Conservation (phyloP, 2,113 vertebrate genomes). For the Dendropsophus ebraccatus region DNA sequence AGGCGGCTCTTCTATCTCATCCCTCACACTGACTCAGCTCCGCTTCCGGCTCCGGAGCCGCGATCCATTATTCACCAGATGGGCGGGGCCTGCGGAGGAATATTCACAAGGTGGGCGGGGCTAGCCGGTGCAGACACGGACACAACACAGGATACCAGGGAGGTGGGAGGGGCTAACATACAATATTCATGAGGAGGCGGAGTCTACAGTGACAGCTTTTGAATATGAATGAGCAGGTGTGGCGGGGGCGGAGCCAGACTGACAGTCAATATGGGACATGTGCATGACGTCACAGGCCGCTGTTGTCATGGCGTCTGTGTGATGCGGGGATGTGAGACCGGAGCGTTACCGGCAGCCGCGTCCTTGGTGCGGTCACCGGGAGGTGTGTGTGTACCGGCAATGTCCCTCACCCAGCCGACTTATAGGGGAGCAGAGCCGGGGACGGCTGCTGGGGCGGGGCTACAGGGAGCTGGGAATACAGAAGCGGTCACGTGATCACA, state of each 20-base stretch:
- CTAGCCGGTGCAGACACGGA: too few relatives aligned
- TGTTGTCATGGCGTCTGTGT: constrained; percentile 10
- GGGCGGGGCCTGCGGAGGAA: constrained; percentile 35
- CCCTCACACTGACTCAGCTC: constrained; percentile 70
- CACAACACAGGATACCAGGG: too few relatives aligned
- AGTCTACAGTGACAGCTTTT: background rate
- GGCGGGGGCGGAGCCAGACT: background rate
- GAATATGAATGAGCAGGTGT: background rate
- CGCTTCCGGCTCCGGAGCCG: constrained; percentile 64
- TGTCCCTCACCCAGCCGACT: too few relatives aligned
- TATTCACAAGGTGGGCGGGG: background rate
- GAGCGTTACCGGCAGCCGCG: background rate
- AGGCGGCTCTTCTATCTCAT: constrained; percentile 2
- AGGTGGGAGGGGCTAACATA: too few relatives aligned
- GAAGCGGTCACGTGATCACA: too few relatives aligned
- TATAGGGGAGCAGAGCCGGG: too few relatives aligned
- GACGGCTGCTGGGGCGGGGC: background rate
- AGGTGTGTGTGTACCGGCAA: too few relatives aligned
- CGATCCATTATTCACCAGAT: constrained; percentile 11
- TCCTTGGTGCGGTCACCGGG: background rate
- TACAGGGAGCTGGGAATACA: background rate
- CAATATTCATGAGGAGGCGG: too few relatives aligned
- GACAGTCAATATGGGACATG: background rate
- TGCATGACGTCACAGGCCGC: constrained; percentile 10
- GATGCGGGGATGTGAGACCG: background rate